Evolutionary conservation across 2,888 invertebrate species (phyloP), one percentile per base, ranked within the genome.

Genomic region (Lithophane ornitopus): DNA sequence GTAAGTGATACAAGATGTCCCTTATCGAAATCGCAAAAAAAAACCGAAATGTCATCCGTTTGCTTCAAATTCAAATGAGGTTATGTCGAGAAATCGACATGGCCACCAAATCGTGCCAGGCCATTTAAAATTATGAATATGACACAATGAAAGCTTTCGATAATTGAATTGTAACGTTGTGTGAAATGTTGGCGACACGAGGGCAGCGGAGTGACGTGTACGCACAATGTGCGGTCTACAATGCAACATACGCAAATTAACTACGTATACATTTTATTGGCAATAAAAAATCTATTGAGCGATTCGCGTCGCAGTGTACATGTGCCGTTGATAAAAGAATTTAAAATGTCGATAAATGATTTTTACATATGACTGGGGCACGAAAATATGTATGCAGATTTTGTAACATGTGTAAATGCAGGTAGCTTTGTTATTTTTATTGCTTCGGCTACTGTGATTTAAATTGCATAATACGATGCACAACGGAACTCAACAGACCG

Each of bases 191-290:
- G 90, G 90, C 86, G 92, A 91, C 93, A 90, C 90, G 92, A 90
- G 95, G 95, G 94, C 95, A 95, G 91, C 90, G 87, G 90, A 92
- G 91, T 89, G 89, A 87, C 89, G 85, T 89, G 82, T 88, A 90
- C 91, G 79, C 76, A 92, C 94, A 94, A 94, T 93, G 90, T 91
- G 94, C 92, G 95, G 94, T 93, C 94, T 92, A 94, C 94, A 94
- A 95, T 94, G 92, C 94, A 89, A 87, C 93, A 90, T 95, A 96
- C 95, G 95, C 95, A 96, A 96, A 96, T 96, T 95, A 95, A 95
- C 94, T 95, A 92, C 92, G 94, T 95, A 93, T 92, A 95, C 93
- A 92, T 96, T 96, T 96, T 95, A 95, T 95, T 90, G 94, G 83
- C 95, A 92, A 94, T 95, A 94, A 95, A 95, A 94, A 94, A 92